Evolutionary conservation across 1,140 invertebrate species (phyloP), one percentile per base, ranked within the genome.

Genomic region (Drosophila willistoni): DNA sequence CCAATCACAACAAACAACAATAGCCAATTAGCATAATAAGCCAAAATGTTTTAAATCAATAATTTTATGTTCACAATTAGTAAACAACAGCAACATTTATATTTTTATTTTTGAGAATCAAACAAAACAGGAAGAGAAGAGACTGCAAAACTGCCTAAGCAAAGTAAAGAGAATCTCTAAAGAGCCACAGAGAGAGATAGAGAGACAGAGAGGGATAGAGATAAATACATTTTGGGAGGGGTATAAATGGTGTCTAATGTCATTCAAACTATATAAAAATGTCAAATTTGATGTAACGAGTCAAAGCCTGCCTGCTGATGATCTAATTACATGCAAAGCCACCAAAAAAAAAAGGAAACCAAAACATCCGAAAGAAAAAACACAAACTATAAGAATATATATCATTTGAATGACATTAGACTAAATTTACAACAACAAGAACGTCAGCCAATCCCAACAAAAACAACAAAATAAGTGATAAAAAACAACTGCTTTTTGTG

Each of bases 11-110:
- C 64, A 80, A 77, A 51, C 71, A 81, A 76, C 73, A 80, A 90
- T 82, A 89, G 82, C 83, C 77, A 89, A 87, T 89, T 87, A 87
- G 83, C 80, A 74, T 73, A 87, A 87, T 87, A 87, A 87, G 83
- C 83, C 83, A 87, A 87, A 87, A 83, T 62, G 56, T 87, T 83
- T 87, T 77, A 79, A 73, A 83, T 86, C 56, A 62, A 73, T 68
- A n/a, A 44, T 68, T 57, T 80, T 73, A 14, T 64, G 75, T 87
- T 87, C 62, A 72, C 77, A 79, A 67, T 79, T 86, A 70, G 42
- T 33, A 71, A 71, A 89, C 77, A 89, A 89, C 80, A 89, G 74
- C 84, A 89, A 89, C 77, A 84, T 73, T 89, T 89, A 81, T 62
- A 59, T 69, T 89, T 73, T 89, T 9, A 76, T 73, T 89, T 79